phyloP scores from a whole-genome alignment of 2,888 invertebrate species.

The Mantis religiosa region DNA sequence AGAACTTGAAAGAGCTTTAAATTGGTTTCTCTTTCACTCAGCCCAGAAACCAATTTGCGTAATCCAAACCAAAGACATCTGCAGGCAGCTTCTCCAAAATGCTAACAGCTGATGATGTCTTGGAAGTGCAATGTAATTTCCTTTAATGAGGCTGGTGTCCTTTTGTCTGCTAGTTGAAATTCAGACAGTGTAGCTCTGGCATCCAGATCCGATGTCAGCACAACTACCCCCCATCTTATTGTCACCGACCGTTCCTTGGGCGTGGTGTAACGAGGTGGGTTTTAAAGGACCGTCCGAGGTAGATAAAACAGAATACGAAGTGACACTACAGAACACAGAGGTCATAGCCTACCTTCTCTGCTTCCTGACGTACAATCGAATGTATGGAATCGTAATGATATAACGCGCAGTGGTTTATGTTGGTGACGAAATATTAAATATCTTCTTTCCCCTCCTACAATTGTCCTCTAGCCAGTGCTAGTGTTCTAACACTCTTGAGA shows the following conservation, averaged over 20 bases:
- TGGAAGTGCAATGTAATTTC: background rate
- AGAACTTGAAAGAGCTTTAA: too few species aligned
- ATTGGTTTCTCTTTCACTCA: too few species aligned
- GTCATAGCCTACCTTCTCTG: background rate
- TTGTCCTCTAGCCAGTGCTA: too few species aligned
- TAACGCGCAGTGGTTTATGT: too few species aligned
- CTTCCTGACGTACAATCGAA: too few species aligned
- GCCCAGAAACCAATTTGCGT: background rate
- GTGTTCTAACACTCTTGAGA: too few species aligned
- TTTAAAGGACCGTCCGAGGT: background rate
- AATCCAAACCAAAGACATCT: background rate
- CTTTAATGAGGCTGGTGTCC: background rate
- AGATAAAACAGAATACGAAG: background rate
- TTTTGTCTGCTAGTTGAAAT: background rate
- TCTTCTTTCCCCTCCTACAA: too few species aligned
- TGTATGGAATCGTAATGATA: too few species aligned
- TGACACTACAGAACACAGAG: background rate
- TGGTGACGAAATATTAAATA: too few species aligned
- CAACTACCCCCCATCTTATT: background rate
- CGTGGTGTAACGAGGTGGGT: background rate
- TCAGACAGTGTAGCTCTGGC: background rate
- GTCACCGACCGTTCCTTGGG: background rate
- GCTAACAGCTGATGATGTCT: background rate
- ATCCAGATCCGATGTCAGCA: background rate
- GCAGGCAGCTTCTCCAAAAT: background rate